These are phyloP conservation scores for Pterobdella sp. DNA, from an alignment of 2,888 invertebrate species.

Conservation along the genomic window DNA sequence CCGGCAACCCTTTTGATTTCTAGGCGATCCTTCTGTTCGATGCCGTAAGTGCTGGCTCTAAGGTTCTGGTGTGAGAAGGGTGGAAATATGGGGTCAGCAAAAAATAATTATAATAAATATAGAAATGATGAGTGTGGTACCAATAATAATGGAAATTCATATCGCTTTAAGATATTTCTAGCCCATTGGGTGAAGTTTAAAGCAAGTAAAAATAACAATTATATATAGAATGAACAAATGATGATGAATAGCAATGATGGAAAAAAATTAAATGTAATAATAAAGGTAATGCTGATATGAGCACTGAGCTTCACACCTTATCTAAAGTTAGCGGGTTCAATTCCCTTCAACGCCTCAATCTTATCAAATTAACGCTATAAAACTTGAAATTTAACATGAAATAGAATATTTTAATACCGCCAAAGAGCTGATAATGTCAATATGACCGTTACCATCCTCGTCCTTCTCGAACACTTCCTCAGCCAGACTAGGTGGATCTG, in stretches of 20 bases:
- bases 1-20: conserved; percentile 51
- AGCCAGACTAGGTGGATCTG: conserved; percentile 35
- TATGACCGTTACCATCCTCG: conserved; percentile 50
- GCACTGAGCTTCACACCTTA: no score
- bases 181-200: no score
- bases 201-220: no score
- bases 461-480: conserved; percentile 50
- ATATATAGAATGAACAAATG: not conserved
- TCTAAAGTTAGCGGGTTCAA: no score
- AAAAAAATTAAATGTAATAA: not conserved
- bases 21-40: conserved; percentile 46
- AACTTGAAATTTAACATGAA: no score
- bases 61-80: conserved; percentile 44
- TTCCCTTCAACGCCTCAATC: no score
- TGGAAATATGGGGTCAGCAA: not conserved
- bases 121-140: not conserved
- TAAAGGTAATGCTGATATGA: no score
- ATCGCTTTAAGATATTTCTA: not conserved
- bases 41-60: conserved; percentile 49
- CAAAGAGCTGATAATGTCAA: conserved; percentile 49
- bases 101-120: not conserved
- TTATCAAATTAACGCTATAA: no score
- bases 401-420: conserved; percentile 41
- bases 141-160: not conserved
- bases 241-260: not conserved